Evolutionary conservation across 2,113 vertebrate genomes (phyloP), one percentile per base, ranked within the genome.

Genomic region (Bubo bubo): DNA sequence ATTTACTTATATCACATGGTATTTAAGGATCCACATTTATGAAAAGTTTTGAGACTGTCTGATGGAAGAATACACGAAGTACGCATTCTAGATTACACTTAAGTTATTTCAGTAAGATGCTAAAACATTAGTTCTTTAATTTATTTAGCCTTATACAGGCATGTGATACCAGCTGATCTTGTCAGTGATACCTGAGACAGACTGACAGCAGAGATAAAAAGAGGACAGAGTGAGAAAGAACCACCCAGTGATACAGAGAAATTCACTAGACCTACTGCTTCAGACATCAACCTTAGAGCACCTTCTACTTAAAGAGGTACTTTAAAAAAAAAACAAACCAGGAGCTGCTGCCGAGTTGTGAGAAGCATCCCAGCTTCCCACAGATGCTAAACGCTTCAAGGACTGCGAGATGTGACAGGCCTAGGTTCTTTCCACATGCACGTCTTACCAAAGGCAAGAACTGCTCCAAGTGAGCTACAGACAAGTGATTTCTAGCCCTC

Each of bases 21-120:
- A 21, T 18, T 4, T 15, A 58, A 72, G 18, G 39, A n/a, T 12
- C 32, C 19, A 15, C 6, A 12, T 19, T n/a, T 30, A 21, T 39
- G 52, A 28, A 30, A 20, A n/a, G n/a, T 30, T 60, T 39, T 63
- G 49, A 47, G 52, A 45, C 76, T 0, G 4, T 19, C 56, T 39
- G 66, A 24, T 62, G 45, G 34, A 88, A 43, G 50, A 39, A 23
- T 14, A n/a, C 41, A 28, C 9, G 10, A 55, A 64, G 24, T 6
- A 14, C 0, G 1, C 2, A 2, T 10, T 43, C 21, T 4, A 30
- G 32, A 26, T 39, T 8, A 13, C 4, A 7, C 11, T 22, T 19
- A 18, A 28, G 11, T 15, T 58, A 50, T 39, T 60, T 28, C 41
- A 73, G 49, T 28, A 9, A 74, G 49, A 37, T 8, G 28, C 21